phyloP scores from a whole-genome alignment of 2,888 invertebrate species.

The Perizoma affinitatum region DNA sequence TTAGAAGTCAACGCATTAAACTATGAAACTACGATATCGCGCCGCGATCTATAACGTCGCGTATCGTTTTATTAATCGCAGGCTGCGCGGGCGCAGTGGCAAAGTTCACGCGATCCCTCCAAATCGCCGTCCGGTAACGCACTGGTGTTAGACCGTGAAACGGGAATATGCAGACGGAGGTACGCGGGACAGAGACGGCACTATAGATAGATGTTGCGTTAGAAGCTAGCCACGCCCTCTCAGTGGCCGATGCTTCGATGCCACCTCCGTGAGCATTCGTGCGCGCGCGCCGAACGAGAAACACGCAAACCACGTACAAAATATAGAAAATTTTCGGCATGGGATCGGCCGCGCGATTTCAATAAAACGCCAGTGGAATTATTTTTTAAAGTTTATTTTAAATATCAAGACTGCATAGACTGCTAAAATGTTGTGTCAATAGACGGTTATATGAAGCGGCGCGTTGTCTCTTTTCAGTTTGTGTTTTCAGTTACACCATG shows the following conservation, averaged over 20 bases:
- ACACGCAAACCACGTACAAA: conserved; percentile 63
- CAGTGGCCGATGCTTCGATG: conserved; percentile 65
- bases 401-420: conserved; percentile 31
- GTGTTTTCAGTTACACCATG: conserved; percentile 67
- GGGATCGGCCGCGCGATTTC: conserved; percentile 65
- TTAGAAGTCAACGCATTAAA: conserved; percentile 52
- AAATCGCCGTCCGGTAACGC: conserved; percentile 68
- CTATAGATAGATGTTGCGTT: conserved; percentile 76
- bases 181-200: conserved; percentile 55
- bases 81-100: conserved; percentile 67
- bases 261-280: conserved; percentile 80
- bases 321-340: conserved; percentile 56
- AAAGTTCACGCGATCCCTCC: conserved; percentile 81
- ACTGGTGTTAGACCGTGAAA: conserved; percentile 70
- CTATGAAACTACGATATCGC: conserved; percentile 66
- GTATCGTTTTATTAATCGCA: conserved; percentile 76
- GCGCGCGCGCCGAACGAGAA: conserved; percentile 76
- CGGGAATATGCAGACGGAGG: conserved; percentile 26
- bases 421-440: conserved; percentile 50
- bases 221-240: conserved; percentile 77
- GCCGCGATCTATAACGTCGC: conserved; percentile 73
- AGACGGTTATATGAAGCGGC: conserved; percentile 51
- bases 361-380: conserved; percentile 54
- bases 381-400: conserved; percentile 37
- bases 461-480: conserved; percentile 64